Evolutionary conservation across 1,140 invertebrate genomes (phyloP).

Genomic region (Eumaeus atala): DNA sequence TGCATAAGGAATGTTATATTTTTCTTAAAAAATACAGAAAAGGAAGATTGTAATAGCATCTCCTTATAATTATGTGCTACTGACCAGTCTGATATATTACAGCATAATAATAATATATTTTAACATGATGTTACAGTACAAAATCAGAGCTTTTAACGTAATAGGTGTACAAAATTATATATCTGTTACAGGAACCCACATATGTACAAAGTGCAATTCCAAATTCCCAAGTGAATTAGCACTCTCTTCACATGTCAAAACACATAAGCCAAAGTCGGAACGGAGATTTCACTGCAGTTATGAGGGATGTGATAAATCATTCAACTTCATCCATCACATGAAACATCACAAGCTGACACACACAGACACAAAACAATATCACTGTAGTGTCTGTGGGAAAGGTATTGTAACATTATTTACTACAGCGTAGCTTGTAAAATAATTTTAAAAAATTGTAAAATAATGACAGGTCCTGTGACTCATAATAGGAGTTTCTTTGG

Average conservation of each 20-base stretch:
- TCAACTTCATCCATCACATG: slow-evolving; percentile 58
- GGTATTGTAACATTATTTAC: slow-evolving; percentile 29
- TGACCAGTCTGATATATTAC: no score
- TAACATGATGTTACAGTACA: neutral
- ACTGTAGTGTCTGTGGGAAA: slow-evolving; percentile 51
- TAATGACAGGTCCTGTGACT: no score
- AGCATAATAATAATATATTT: no score
- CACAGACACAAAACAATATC: slow-evolving; percentile 45
- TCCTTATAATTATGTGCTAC: no score
- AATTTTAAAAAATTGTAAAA: no score
- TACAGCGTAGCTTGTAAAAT: no score
- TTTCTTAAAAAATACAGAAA: no score
- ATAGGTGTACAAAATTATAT: slow-evolving; percentile 3
- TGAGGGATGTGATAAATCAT: slow-evolving; percentile 47
- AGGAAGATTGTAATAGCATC: no score
- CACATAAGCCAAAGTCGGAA: slow-evolving; percentile 49
- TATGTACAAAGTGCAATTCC: slow-evolving; percentile 44
- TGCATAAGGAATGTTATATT: no score
- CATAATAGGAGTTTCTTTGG: no score
- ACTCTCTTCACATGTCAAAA: slow-evolving; percentile 45
- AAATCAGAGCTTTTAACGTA: neutral
- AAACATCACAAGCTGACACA: slow-evolving; percentile 60
- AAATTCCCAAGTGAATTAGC: slow-evolving; percentile 54
- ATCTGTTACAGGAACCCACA: slow-evolving; percentile 35
- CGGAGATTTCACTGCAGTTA: slow-evolving; percentile 44